These are phyloP conservation scores for Drosophila suboccidentalis DNA, from an alignment of 2,888 invertebrate genomes.

Conservation along the genomic window DNA sequence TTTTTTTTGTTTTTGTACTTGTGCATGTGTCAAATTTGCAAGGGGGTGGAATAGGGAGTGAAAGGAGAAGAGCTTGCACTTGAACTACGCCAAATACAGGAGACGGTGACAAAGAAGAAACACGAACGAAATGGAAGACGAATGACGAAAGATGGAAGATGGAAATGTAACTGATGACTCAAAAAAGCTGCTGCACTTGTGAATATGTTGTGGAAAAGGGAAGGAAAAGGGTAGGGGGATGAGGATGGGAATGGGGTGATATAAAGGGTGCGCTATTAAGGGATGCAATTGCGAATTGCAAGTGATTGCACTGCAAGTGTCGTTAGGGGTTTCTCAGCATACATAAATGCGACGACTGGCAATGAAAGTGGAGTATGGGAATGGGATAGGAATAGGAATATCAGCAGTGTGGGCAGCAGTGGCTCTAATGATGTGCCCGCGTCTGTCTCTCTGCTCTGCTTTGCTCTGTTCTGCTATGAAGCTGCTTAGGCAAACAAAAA, in stretches of 20 bases:
- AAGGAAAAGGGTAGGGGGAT: neutral
- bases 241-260: neutral
- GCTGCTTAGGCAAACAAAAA: slow-evolving; percentile 70
- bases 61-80: slow-evolving; percentile 56
- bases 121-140: neutral
- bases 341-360: neutral
- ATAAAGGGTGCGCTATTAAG: slow-evolving; percentile 58
- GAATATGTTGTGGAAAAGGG: neutral
- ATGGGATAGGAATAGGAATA: neutral
- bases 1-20: slow-evolving; percentile 69
- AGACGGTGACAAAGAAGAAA: slow-evolving; percentile 10
- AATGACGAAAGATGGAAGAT: slow-evolving; percentile 13
- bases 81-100: slow-evolving; percentile 69
- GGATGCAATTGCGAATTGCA: slow-evolving; percentile 76
- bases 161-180: slow-evolving; percentile 30
- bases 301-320: slow-evolving; percentile 63
- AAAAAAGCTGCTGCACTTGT: slow-evolving; percentile 53
- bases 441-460: slow-evolving; percentile 1
- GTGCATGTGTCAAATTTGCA: slow-evolving; percentile 82
- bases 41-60: neutral
- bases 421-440: slow-evolving; percentile 58
- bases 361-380: neutral
- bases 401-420: slow-evolving; percentile 6
- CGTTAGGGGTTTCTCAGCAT: slow-evolving; percentile 63
- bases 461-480: neutral